Evolutionary conservation across 2,888 invertebrate species (phyloP), one percentile per base, ranked within the genome.

Genomic region (Drosophila falleni): DNA sequence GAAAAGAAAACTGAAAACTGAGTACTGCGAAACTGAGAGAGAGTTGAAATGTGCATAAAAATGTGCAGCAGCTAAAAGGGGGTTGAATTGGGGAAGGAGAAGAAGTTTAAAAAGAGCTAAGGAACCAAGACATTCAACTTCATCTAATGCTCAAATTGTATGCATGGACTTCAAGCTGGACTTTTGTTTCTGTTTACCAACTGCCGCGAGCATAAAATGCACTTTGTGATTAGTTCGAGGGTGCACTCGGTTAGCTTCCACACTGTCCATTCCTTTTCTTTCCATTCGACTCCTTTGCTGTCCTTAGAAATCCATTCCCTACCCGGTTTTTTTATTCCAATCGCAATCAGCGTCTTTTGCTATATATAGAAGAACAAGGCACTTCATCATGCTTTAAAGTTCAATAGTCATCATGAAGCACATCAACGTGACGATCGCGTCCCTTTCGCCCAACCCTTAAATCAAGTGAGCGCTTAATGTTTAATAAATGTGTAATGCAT

Each of bases 181-280:
- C 89, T 80, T 74, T 89, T 83, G 81, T 78, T 83, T 84, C 83
- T 78, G 79, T 86, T 89, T 88, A 85, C 81, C 88, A 78, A 87
- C 89, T 74, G 89, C 86, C 89, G 84, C 88, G 72, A 83, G 86
- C 86, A 72, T 71, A 86, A 86, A 86, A 89, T 86, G 86, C 86
- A 86, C 86, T 86, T 89, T 86, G 89, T 86, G 86, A 86, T 89
- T 88, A 86, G 84, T 83, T 88, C 84, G 81, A 89, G 83, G 89
- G 83, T 83, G 83, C 84, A 60, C 47, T 39, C 47, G 61, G 58
- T 66, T 65, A 67, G 42, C 62, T 69, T 35, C 41, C 64, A 15
- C 15, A 26, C 23, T 49, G 37, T 63, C 39, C 55, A 3, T 15
- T 29, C 15, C 39, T 23, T 15, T 54, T 47, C 42, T 41, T 44